Base-by-base conservation (phyloP, 2,888 invertebrate genomes). In the Lithophane ornitopus region DNA sequence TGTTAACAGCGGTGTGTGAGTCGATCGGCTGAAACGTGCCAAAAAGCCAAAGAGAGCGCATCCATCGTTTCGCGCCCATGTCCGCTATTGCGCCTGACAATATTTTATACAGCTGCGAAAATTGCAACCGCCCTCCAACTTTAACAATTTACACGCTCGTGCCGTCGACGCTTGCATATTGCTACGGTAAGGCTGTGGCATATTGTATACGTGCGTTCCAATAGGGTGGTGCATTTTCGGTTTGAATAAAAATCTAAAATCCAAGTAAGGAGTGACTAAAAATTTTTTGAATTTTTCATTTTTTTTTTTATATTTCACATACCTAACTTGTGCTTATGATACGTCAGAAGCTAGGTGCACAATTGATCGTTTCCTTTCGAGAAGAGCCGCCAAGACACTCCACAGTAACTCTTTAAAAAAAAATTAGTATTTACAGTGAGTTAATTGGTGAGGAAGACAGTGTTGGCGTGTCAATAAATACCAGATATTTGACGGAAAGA, bases 81-180 rank as follows among this genome's bases (percentile, higher is more conserved):
- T 90, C 90, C 88, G 88, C 90, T 74, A 82, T 91, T 90, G 89
- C 89, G 89, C 88, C 90, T 93, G 93, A 94, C 93, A 93, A 94
- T 95, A 95, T 95, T 95, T 95, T 94, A 94, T 93, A 93, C 92
- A 91, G 91, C 93, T 91, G 92, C 85, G 94, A 93, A 95, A 94
- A 95, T 95, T 95, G 94, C 94, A 93, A 94, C 93, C 93, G 88
- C 92, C 87, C 90, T 91, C 92, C 90, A 95, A 95, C 94, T 95
- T 94, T 93, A 93, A 93, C 94, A 95, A 95, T 95, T 95, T 94
- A 93, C 94, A 93, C 91, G 89, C 89, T 88, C 88, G 88, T 89
- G 89, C 89, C 85, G 89, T 87, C 89, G 88, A 87, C 90, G 89
- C 89, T 87, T 91, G 92, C 91, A 93, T 92, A 92, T 92, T 91